Conservation (phyloP, 2,797 vertebrate species). For the Halcyon leucocephala region DNA sequence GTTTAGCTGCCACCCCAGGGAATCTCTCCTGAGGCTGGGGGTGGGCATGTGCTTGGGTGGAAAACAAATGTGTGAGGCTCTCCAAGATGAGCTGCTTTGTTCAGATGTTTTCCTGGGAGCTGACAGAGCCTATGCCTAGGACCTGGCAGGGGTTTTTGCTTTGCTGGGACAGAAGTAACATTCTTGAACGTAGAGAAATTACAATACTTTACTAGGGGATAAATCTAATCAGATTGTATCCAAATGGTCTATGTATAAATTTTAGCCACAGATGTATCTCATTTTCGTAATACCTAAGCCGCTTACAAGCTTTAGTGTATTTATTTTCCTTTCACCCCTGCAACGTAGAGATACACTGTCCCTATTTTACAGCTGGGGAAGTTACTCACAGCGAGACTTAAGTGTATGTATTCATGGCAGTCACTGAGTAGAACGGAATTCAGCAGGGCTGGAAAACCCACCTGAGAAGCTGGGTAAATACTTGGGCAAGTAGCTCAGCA, state of each 20-base stretch:
- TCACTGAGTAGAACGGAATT: slow-evolving; percentile 16
- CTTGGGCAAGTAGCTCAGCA: background rate
- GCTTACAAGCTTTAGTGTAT: slow-evolving; percentile 47
- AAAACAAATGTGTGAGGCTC: background rate
- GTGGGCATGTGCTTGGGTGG: fast-evolving
- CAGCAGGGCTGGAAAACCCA: slow-evolving; percentile 36
- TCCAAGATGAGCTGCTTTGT: background rate
- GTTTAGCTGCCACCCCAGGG: background rate
- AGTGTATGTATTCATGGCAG: background rate
- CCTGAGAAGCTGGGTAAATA: slow-evolving; percentile 50
- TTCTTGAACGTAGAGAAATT: slow-evolving; percentile 30
- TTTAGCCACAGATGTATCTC: slow-evolving; percentile 57
- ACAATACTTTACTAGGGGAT: slow-evolving; percentile 25
- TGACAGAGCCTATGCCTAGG: background rate
- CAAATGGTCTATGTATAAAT: slow-evolving; percentile 16
- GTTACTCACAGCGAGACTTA: background rate
- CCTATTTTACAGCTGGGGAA: slow-evolving; percentile 44
- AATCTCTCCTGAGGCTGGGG: fast-evolving
- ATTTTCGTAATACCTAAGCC: slow-evolving; percentile 62
- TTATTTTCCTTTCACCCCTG: slow-evolving; percentile 62
- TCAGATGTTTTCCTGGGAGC: background rate
- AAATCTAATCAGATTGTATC: slow-evolving; percentile 37
- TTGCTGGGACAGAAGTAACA: background rate
- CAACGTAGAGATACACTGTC: background rate
- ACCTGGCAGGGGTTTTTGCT: background rate